Conservation (phyloP, 2,888 invertebrate species). For the Mythimna pallens region DNA sequence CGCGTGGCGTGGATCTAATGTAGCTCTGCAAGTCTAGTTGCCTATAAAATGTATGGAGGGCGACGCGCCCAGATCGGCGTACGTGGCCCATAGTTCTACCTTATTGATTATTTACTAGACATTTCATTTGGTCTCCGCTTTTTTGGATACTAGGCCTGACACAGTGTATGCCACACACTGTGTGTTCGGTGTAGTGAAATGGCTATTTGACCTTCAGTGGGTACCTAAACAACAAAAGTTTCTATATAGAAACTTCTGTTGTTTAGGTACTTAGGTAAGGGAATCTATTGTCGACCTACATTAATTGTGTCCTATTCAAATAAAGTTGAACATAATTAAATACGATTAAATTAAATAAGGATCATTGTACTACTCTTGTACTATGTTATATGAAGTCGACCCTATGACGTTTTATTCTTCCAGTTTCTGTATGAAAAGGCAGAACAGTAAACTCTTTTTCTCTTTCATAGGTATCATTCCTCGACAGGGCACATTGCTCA, state of each 20-base stretch:
- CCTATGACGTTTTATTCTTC: neutral
- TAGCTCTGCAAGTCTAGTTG: no score
- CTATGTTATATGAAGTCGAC: no score
- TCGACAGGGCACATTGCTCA: no score
- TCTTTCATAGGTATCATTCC: neutral
- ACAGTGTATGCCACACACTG: neutral
- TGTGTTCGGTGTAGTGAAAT: neutral
- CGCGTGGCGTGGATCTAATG: no score
- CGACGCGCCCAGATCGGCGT: no score
- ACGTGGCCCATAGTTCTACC: neutral
- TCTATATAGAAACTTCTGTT: neutral
- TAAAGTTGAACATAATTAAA: neutral
- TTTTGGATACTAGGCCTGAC: neutral
- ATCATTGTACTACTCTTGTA: neutral
- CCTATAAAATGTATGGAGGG: no score
- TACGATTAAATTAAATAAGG: neutral
- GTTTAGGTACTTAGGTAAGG: neutral
- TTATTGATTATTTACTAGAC: neutral
- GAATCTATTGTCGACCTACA: neutral
- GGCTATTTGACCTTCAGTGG: conserved; percentile 18
- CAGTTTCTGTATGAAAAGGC: neutral
- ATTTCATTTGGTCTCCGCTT: neutral
- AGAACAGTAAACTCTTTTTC: neutral
- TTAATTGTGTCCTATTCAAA: neutral
- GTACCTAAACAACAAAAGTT: conserved; percentile 3